A percentile compares a stretch with the other conserved stretches of the same genome.
These are phyloP conservation scores for Leptinotarsa rubiginosa DNA, from an alignment of 2,888 invertebrate genomes.

Conservation along the genomic window DNA sequence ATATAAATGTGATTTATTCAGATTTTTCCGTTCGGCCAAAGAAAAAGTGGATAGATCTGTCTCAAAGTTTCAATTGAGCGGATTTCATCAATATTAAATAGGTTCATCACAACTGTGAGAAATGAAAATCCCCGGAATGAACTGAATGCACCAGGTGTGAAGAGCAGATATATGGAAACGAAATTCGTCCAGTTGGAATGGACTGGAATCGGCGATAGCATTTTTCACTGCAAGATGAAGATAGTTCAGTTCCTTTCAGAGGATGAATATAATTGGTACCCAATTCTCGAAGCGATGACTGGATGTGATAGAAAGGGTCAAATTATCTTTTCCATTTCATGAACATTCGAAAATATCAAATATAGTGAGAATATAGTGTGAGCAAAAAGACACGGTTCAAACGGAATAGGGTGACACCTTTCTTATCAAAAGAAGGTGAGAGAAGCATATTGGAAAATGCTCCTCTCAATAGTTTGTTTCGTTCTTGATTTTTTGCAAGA, in stretches of 20 bases:
- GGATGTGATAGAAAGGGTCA: no score
- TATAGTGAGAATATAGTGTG: no score
- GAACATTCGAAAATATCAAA: no score
- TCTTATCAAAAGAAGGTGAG: no score
- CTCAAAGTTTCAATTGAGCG: not conserved
- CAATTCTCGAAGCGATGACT: not conserved
- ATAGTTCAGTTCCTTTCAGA: not conserved
- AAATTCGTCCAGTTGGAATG: not conserved
- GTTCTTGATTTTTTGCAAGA: no score
- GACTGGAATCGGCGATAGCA: not conserved
- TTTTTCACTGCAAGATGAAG: not conserved
- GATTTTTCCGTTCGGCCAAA: not conserved
- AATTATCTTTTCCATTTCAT: no score
- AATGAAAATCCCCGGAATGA: constrained; percentile 11
- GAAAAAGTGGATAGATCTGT: constrained; percentile 19
- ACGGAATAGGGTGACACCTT: no score
- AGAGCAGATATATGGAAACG: constrained; percentile 21
- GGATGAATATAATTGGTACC: not conserved
- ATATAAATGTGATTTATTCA: constrained; percentile 22
- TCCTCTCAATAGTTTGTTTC: no score
- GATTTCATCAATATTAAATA: constrained; percentile 16
- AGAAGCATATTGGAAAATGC: no score
- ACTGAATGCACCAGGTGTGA: constrained; percentile 15
- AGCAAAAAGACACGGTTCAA: no score
- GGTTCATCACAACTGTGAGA: constrained; percentile 19